Percentiles rank a stretch among this genome's conserved stretches.
Conservation (phyloP, 2,797 vertebrate genomes). For the Sebastes iracundus region DNA sequence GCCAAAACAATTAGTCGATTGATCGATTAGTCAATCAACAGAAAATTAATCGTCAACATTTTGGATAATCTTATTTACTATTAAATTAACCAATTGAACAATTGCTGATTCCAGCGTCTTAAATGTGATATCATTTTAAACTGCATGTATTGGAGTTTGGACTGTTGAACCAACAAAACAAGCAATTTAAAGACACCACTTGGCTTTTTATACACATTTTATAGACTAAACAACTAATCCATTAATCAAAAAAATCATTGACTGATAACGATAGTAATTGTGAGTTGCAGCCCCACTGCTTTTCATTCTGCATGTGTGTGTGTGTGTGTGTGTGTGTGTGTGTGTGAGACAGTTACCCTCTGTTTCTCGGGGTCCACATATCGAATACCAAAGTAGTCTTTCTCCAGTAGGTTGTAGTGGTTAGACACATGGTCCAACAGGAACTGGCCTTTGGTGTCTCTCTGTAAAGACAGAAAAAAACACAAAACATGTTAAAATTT, state of each 20-base stretch:
- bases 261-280: background rate
- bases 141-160: background rate
- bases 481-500: slow-evolving; percentile 8
- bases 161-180: background rate
- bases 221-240: background rate
- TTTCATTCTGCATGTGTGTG: background rate
- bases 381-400: slow-evolving; percentile 98
- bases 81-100: background rate
- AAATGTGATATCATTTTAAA: background rate
- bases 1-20: background rate
- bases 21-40: background rate
- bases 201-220: background rate
- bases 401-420: slow-evolving; percentile 97
- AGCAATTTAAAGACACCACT: background rate
- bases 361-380: slow-evolving; percentile 98
- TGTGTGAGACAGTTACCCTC: slow-evolving; percentile 83
- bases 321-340: background rate
- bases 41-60: background rate
- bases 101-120: background rate
- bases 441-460: slow-evolving; percentile 96
- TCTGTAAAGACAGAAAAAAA: slow-evolving; percentile 84
- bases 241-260: background rate
- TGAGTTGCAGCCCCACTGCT: background rate
- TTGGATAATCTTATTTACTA: background rate
- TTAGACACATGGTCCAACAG: slow-evolving; percentile 96